Evolutionary conservation across 2,797 vertebrate species (phyloP).

Genomic region (Alca torda): DNA sequence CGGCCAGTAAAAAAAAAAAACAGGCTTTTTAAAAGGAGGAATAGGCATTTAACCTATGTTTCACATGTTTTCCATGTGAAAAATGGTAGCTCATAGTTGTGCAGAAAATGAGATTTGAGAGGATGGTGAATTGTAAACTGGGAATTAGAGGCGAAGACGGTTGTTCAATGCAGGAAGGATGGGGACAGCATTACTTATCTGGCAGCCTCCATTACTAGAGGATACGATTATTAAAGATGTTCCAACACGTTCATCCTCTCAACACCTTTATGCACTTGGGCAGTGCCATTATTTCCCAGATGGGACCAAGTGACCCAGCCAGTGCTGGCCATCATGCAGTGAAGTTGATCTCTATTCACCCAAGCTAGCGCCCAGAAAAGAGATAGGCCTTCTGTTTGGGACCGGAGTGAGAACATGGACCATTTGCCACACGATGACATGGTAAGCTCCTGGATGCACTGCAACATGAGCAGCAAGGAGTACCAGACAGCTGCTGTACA

Average conservation of each 20-base stretch:
- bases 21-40: not conserved
- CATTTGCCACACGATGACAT: not conserved
- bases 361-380: not conserved
- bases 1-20: not conserved
- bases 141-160: not conserved
- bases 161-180: not conserved
- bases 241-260: fast-evolving
- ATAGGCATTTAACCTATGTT: not conserved
- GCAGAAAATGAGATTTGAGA: not conserved
- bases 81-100: not conserved
- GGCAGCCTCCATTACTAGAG: not conserved
- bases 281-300: not conserved
- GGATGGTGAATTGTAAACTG: not conserved
- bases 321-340: no score
- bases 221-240: not conserved
- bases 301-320: not conserved
- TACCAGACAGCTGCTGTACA: not conserved
- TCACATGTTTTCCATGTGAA: not conserved
- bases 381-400: not conserved
- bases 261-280: not conserved
- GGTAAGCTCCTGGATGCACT: fast-evolving
- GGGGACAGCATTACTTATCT: not conserved
- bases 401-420: not conserved
- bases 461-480: not conserved
- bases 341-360: not conserved